Conservation (phyloP, 2,797 vertebrate species). For the Dryobates pubescens region DNA sequence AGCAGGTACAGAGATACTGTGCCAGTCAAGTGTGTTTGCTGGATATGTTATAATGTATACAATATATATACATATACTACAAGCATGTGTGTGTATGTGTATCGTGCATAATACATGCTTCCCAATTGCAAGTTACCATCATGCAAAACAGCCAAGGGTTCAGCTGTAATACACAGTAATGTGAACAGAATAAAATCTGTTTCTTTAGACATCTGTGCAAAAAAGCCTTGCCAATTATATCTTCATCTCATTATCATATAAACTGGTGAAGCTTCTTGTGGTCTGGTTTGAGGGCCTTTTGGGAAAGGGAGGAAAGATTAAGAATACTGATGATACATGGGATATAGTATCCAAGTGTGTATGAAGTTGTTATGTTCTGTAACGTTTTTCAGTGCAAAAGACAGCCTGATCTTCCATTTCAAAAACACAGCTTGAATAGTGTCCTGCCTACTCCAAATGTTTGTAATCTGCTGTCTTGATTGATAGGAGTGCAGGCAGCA, state of each 20-base stretch:
- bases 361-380: neutral
- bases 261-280: neutral
- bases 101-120: neutral
- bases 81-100: neutral
- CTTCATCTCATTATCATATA: neutral
- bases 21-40: neutral
- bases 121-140: neutral
- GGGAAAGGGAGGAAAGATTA: neutral
- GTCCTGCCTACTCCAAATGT: neutral
- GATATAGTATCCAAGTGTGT: neutral
- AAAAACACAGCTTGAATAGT: neutral
- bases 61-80: neutral
- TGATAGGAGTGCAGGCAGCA: neutral
- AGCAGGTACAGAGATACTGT: neutral
- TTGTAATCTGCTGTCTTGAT: neutral
- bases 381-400: neutral
- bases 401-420: neutral
- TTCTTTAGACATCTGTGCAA: neutral
- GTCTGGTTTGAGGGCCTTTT: neutral
- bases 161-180: accelerated
- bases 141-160: neutral
- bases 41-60: neutral
- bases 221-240: neutral
- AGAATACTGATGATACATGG: neutral
- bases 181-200: neutral